Percentiles rank a stretch among this genome's conserved stretches.
Conservation (phyloP, 2,113 vertebrate genomes). For the Junco hyemalis region DNA sequence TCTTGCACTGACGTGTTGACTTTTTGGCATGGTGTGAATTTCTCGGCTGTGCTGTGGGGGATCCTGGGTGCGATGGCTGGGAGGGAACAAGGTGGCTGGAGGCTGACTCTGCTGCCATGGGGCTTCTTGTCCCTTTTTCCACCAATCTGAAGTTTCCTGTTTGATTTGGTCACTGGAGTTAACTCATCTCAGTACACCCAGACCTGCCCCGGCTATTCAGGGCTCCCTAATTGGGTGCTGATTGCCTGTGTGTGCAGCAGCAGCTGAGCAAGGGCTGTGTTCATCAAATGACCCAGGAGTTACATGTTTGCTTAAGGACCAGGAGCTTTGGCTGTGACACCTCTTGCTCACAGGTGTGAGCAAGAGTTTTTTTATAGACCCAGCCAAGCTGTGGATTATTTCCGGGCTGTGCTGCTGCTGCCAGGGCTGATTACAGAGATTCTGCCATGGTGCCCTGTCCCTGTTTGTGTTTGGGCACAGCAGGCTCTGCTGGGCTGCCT, state of each 20-base stretch:
- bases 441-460: accelerated
- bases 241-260: neutral
- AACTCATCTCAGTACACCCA: neutral
- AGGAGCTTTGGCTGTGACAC: neutral
- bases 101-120: neutral
- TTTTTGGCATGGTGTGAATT: neutral
- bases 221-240: neutral
- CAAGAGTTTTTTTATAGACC: neutral
- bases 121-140: accelerated
- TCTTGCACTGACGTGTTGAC: neutral
- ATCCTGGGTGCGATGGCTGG: neutral
- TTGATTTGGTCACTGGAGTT: neutral
- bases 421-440: neutral
- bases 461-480: accelerated
- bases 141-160: neutral
- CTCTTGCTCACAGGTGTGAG: slow-evolving; percentile 8
- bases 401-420: neutral
- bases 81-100: neutral
- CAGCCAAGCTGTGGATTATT: accelerated
- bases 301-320: neutral
- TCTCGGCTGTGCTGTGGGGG: no score
- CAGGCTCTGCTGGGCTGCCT: accelerated
- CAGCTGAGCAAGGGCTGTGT: neutral
- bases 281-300: neutral
- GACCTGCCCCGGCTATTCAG: neutral